Conservation (phyloP, 2,888 invertebrate genomes). For the Drosophila quinaria region DNA sequence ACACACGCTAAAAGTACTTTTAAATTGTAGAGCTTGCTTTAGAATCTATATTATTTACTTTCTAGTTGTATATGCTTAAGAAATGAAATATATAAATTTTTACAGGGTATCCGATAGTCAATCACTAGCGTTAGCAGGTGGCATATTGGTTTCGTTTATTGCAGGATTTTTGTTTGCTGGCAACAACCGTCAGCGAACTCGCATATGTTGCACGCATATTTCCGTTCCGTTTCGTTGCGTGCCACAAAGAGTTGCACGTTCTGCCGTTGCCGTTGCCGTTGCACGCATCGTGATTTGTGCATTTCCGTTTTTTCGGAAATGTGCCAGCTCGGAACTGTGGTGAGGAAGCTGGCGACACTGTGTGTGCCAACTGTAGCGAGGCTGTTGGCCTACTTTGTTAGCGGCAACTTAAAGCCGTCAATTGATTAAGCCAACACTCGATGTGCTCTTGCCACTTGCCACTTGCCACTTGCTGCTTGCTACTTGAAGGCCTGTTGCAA, state of each 20-base stretch:
- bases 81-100: not conserved
- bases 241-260: conserved; percentile 47
- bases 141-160: conserved; percentile 6
- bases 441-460: not conserved
- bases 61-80: not conserved
- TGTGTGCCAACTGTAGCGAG: conserved; percentile 15
- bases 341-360: conserved; percentile 18
- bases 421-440: conserved; percentile 63
- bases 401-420: conserved; percentile 54
- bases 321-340: conserved; percentile 17
- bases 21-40: not conserved
- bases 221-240: conserved; percentile 62
- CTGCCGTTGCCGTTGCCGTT: conserved; percentile 25
- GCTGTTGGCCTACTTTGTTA: conserved; percentile 25
- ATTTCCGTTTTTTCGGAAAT: conserved; percentile 62
- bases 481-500: conserved; percentile 3
- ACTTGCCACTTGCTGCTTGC: no score
- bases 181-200: conserved; percentile 37
- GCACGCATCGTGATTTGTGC: conserved; percentile 69
- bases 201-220: conserved; percentile 71
- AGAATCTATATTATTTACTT: no score
- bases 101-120: conserved; percentile 11
- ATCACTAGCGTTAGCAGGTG: not conserved
- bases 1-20: not conserved
- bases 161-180: conserved; percentile 36